Conservation (phyloP, 1,140 invertebrate species). For the Drosophila repletoides region DNA sequence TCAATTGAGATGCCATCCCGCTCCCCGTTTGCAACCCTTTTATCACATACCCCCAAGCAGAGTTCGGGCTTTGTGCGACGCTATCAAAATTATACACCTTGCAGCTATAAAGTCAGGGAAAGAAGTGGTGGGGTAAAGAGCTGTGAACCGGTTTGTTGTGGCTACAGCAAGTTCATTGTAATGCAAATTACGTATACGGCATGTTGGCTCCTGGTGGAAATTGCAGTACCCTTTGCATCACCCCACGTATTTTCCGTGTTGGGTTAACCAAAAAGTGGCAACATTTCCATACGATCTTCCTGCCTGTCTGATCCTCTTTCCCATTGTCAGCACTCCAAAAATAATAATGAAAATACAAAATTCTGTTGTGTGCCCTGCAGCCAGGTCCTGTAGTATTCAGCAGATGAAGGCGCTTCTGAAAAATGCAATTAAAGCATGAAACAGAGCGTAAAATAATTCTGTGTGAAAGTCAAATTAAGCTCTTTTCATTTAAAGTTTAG, state of each 20-base stretch:
- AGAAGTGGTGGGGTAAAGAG: neutral
- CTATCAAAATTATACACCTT: slow-evolving; percentile 78
- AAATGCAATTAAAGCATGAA: slow-evolving; percentile 59
- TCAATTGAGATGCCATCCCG: slow-evolving; percentile 57
- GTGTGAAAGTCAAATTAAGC: neutral
- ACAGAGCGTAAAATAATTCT: slow-evolving; percentile 49
- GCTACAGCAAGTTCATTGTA: slow-evolving; percentile 54
- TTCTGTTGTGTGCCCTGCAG: neutral
- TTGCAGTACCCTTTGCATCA: slow-evolving; percentile 4
- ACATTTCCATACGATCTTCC: slow-evolving; percentile 4
- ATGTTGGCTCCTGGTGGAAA: slow-evolving; percentile 21
- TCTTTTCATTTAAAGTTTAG: too few species aligned
- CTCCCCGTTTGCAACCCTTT: neutral
- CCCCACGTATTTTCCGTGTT: slow-evolving; percentile 10
- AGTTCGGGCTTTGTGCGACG: slow-evolving; percentile 49
- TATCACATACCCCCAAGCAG: neutral
- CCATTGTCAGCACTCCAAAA: slow-evolving; percentile 48
- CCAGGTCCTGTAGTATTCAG: neutral
- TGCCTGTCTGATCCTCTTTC: slow-evolving; percentile 18
- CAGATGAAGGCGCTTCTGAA: slow-evolving; percentile 25
- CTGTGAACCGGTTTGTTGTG: slow-evolving; percentile 15
- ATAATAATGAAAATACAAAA: slow-evolving; percentile 55
- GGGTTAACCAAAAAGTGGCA: slow-evolving; percentile 8
- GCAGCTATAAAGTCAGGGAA: slow-evolving; percentile 43
- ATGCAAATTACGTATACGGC: slow-evolving; percentile 75